Evolutionary conservation across 1,140 invertebrate genomes (phyloP), one percentile per base, ranked within the genome.

Genomic region (Aradophagus sp.): DNA sequence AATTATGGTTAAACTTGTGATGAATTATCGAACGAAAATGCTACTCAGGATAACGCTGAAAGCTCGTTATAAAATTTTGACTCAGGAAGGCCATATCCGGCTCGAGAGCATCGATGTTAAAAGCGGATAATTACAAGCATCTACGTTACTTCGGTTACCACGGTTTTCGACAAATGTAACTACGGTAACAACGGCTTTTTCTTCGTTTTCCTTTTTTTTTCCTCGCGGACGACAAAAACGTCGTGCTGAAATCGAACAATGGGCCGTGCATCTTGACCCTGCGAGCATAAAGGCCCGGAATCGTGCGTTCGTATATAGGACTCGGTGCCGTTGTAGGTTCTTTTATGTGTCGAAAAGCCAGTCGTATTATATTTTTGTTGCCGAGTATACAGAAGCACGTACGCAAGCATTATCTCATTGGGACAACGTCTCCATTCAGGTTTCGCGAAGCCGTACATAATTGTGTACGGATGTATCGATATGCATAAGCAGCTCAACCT

Each of bases 381-480:
- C 27, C 41, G 31, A 27, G 41, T 44, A 29, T 17, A n/a, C 0
- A 5, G 1, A 5, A 8, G 11, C 12, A 11, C 14, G 10, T 17
- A 8, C 11, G 8, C 10, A 12, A 10, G 8, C 15, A 36, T 11
- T 44, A 42, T 36, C 14, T 42, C n/a, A n/a, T n/a, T 27, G 15
- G 32, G 20, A 41, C 20, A 44, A 47, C 42, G 41, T 47, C 34
- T 45, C 42, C 42, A 59, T 59, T 59, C 55, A 59, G 55, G 55
- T 59, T 59, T 47, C 55, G 34, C 55, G 55, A 47, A 59, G 34
- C 55, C 55, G 8, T 48, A 35, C 11, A 39, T 20, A 45, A 31
- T 26, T 44, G 16, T 34, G 1, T 34, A 29, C 38, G 16, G 15
- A 39, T 27, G 39, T 34, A 36, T 56, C 52, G 52, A 56, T 56